Conservation (phyloP, 2,888 invertebrate genomes). For the Dilophus febrilis region DNA sequence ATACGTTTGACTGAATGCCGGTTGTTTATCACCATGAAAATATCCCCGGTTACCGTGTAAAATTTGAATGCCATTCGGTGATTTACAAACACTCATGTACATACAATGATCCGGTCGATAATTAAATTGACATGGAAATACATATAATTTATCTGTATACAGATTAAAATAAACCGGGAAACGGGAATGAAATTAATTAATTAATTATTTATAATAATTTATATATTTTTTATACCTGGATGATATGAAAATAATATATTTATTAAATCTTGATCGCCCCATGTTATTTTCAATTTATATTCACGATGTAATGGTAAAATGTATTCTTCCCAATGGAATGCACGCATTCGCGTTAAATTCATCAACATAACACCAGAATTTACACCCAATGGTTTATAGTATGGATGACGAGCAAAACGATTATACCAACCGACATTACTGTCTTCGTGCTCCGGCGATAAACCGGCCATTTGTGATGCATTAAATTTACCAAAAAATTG, state of each 20-base stretch:
- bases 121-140: conserved; percentile 76
- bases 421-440: conserved; percentile 92
- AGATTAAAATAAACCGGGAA: conserved; percentile 45
- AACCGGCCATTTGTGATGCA: conserved; percentile 67
- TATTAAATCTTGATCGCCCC: conserved; percentile 95
- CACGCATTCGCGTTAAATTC: conserved; percentile 83
- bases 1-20: conserved; percentile 60
- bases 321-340: conserved; percentile 70
- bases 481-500: conserved; percentile 66
- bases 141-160: conserved; percentile 53
- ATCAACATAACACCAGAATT: conserved; percentile 97
- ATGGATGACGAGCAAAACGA: conserved; percentile 88
- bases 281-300: conserved; percentile 73
- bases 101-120: conserved; percentile 92
- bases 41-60: conserved; percentile 78
- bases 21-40: conserved; percentile 74
- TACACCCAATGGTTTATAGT: conserved; percentile 50
- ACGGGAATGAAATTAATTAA: too few relatives aligned
- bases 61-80: conserved; percentile 50
- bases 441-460: conserved; percentile 82
- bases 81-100: conserved; percentile 75
- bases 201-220: too few relatives aligned
- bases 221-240: conserved; percentile 55
- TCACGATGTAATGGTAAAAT: conserved; percentile 69
- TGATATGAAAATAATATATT: conserved; percentile 71